Evolutionary conservation across 1,140 invertebrate genomes (phyloP), one percentile per base, ranked within the genome.

Genomic region (Homarus americanus): DNA sequence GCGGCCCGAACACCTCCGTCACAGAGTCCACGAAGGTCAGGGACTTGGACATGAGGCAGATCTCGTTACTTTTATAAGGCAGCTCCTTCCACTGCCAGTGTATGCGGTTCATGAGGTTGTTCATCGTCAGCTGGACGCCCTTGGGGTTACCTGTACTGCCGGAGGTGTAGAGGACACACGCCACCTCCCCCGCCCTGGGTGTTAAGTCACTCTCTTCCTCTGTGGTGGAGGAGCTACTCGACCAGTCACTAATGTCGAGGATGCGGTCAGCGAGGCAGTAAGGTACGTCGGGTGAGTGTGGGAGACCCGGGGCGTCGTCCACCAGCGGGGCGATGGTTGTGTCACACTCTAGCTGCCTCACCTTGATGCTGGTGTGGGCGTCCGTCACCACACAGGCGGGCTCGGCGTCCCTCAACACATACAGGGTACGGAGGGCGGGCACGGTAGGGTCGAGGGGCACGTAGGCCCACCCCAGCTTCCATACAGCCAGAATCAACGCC

Each of bases 391-490:
- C 95, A 38, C 97, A 93, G 0, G 96, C 94, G 0, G 97, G 97
- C 91, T 96, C 95, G 0, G 97, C 95, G 93, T 98, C 97, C 38
- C 95, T 94, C 12, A 98, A 94, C 84, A 98, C 97, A 93, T 97
- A 97, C 38, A 96, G 95, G 10, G 98, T 95, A 91, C 97, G 95
- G 32, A 96, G 95, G 24, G 95, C 95, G 0, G 97, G 97, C 93
- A 97, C 97, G 76, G 95, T 96, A 1, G 96, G 95, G 93, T 98
- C 97, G 83, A 98, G 94, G 0, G 97, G 97, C 49, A 98, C 94
- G 94, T 98, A 98, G 0, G 97, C 96, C 72, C 96, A 96, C 0
- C 97, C 97, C 0, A 96, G 95, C 95, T 98, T 98, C 95, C 97
- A 96, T 72, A 97, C 96, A 17, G 96, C 96, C 84, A 98, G 93